Conservation (phyloP, 2,888 invertebrate genomes). For the Polylopha cassiicola region DNA sequence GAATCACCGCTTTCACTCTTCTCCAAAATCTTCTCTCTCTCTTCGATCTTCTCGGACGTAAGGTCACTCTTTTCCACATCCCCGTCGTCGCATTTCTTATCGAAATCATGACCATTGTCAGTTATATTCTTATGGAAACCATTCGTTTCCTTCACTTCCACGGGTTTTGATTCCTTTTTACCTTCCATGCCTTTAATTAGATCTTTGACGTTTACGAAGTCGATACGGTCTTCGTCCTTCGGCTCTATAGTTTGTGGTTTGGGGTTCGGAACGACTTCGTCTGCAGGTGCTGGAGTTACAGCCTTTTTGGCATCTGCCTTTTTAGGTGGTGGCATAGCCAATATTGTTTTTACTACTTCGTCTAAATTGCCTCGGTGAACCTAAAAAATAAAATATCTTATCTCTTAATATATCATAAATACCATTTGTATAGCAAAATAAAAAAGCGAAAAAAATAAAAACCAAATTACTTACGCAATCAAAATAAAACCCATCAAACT, state of each 20-base stretch:
- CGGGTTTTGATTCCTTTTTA: conserved; percentile 44
- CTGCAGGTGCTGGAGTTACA: conserved; percentile 36
- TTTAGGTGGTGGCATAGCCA: conserved; percentile 64
- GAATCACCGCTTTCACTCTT: conserved; percentile 30
- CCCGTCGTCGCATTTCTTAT: conserved; percentile 33
- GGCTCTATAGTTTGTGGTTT: conserved; percentile 40
- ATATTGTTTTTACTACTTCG: conserved; percentile 62
- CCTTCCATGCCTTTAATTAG: conserved; percentile 80
- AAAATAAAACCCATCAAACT: conserved; percentile 28
- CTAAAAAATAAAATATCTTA: conserved; percentile 46
- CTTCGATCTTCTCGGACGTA: conserved; percentile 32
- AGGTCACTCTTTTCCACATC: conserved; percentile 33
- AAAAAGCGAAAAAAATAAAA: conserved; percentile 18
- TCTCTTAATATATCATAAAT: conserved; percentile 18
- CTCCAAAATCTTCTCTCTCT: conserved; percentile 17
- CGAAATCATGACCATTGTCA: conserved; percentile 51
- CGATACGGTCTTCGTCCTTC: conserved; percentile 70
- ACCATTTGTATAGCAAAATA: conserved; percentile 5
- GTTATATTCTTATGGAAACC: conserved; percentile 59
- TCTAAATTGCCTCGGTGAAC: conserved; percentile 77
- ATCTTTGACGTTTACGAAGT: conserved; percentile 78
- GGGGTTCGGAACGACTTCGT: conserved; percentile 44
- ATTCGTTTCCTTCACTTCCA: conserved; percentile 54
- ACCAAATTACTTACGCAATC: conserved; percentile 20
- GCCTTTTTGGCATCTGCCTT: conserved; percentile 52